These are phyloP conservation scores for Enteromius treurensis DNA, from an alignment of 2,797 vertebrate genomes.

Conservation along the genomic window DNA sequence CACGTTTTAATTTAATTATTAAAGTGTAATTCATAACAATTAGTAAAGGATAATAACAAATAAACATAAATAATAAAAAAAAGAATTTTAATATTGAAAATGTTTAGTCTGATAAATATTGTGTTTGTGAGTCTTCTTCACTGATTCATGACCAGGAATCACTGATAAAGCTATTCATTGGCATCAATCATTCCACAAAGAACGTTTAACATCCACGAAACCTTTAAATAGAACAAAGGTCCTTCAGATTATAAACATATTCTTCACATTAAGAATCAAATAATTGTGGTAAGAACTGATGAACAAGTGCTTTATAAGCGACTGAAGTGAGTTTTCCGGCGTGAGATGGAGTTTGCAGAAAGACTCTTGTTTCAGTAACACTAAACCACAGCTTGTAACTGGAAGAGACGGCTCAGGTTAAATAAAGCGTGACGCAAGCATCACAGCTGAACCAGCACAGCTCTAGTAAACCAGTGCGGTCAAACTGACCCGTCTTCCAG, in stretches of 20 bases:
- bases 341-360: neutral
- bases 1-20: too few species aligned
- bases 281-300: neutral
- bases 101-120: too few species aligned
- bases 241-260: neutral
- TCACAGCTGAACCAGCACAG: neutral
- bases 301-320: neutral
- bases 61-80: too few species aligned
- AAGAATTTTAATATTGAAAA: too few species aligned
- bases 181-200: neutral
- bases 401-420: neutral
- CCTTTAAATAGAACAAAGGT: neutral
- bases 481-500: neutral
- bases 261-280: neutral
- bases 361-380: constrained; percentile 29
- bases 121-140: too few species aligned
- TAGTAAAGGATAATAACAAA: too few species aligned
- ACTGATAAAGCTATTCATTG: neutral
- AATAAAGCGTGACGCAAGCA: neutral
- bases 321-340: neutral
- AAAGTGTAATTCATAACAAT: too few species aligned
- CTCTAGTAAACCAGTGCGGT: neutral
- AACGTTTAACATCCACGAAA: neutral
- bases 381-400: constrained; percentile 9
- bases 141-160: too few species aligned